These are phyloP conservation scores for Cottus gobio DNA, from an alignment of 2,113 vertebrate species.

Conservation along the genomic window DNA sequence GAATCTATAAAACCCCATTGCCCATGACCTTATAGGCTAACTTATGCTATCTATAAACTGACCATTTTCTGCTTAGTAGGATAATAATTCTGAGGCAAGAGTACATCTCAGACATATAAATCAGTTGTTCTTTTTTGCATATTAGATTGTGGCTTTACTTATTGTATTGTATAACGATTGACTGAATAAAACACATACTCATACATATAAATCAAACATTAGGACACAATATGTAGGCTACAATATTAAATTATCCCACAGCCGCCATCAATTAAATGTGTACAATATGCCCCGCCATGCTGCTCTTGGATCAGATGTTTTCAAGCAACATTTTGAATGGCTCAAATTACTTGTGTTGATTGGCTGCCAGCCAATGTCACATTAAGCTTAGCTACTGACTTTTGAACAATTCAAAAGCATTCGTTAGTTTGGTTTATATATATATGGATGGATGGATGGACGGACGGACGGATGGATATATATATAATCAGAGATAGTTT, in stretches of 20 bases:
- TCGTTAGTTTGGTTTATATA: too few relatives aligned
- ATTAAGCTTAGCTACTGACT: too few relatives aligned
- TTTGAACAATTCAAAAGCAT: too few relatives aligned
- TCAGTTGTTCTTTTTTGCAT: too few relatives aligned
- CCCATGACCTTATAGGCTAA: constrained; percentile 38
- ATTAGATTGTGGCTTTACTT: too few relatives aligned
- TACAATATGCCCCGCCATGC: background rate
- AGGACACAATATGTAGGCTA: background rate
- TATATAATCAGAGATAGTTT: background rate
- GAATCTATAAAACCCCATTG: constrained; percentile 43
- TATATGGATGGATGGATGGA: too few relatives aligned
- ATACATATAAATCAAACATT: background rate
- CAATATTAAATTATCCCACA: background rate
- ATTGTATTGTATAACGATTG: too few relatives aligned
- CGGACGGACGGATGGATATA: too few relatives aligned
- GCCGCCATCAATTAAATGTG: background rate
- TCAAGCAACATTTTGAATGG: background rate
- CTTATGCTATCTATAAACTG: constrained; percentile 35
- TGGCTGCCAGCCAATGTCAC: too few relatives aligned
- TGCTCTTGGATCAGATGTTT: background rate
- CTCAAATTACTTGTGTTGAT: background rate
- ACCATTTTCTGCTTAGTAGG: constrained; percentile 41
- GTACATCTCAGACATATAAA: background rate
- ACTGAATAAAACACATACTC: too few relatives aligned
- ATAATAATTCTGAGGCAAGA: constrained; percentile 15